Base-by-base conservation (phyloP, 2,797 vertebrate genomes). In the Mormyrus hasselquistii region DNA sequence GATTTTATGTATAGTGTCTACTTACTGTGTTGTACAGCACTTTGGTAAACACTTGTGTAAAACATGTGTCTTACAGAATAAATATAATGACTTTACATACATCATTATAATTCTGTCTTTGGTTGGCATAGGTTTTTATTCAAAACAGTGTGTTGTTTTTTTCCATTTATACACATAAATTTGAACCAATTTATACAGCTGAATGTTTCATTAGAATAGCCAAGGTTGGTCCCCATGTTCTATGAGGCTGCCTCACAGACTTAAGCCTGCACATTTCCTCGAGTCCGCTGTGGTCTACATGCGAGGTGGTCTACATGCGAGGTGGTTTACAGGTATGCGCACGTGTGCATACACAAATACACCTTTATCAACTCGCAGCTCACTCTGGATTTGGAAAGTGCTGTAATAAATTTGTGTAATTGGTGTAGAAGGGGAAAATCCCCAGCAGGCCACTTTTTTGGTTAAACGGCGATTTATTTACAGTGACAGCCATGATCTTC, bases 101-200 rank as follows among this genome's bases (percentile, higher is more conserved):
- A 79, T 79, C 6, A 79, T 79, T 79, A 79, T 79, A 44, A 79
- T 79, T 73, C 1, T 79, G 73, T 44, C 73, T 79, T 79, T 79
- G 14, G 69, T 76, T 76, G 38, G 14, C 73, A 44, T 7, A n/a
- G 34, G 38, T 79, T 79, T 44, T 79, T 9, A 79, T 79, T 44
- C 73, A 44, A 44, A 79, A 44, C 73, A 79, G 16, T 44, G 16
- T 34, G 12, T 16, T 73, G 65, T 16, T 73, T 79, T 79, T 44
- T 41, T 29, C 34, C 5, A 38, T 79, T 79, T 44, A 79, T 79
- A n/a, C 73, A 44, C 25, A 16, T 44, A 44, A 79, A 79, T 79
- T 79, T 79, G 14, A 19, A n/a, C 73, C 16, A n/a, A 79, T 79
- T 79, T 79, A 79, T 79, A 79, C 2, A 44, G 19, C 38, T 79